phyloP scores from a whole-genome alignment of 2,113 vertebrate species.

The Isichthys henryi region DNA sequence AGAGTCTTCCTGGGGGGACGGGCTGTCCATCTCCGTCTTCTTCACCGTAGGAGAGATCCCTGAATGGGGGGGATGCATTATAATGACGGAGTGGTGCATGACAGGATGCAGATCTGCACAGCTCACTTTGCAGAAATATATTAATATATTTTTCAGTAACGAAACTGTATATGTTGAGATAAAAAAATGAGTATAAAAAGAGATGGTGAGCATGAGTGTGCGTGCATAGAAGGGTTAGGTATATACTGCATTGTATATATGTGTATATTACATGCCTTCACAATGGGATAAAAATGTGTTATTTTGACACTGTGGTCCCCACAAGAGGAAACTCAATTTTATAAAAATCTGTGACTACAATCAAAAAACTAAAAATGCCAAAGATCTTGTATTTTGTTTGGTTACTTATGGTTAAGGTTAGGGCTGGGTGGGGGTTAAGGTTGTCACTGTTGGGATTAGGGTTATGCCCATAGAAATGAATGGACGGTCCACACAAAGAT shows the following conservation, averaged over 20 bases:
- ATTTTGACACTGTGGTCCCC: no score
- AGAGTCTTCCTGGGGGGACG: conserved; percentile 86
- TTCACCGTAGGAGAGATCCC: conserved; percentile 91
- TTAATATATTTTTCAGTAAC: background rate
- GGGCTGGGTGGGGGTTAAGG: background rate
- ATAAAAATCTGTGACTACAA: background rate
- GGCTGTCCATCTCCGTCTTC: conserved; percentile 93
- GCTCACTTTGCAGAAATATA: background rate
- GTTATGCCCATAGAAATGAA: background rate
- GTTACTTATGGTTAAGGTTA: background rate
- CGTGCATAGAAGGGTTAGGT: background rate
- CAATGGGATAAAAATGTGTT: no score
- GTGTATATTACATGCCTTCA: background rate
- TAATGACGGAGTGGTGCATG: background rate
- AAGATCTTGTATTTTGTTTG: no score
- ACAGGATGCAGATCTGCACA: background rate
- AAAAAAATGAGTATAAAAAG: background rate
- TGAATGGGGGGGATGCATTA: conserved; percentile 35
- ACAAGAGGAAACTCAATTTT: no score
- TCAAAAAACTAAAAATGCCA: background rate
- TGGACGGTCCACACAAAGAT: background rate
- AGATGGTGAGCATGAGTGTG: background rate
- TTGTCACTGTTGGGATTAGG: background rate
- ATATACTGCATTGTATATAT: background rate
- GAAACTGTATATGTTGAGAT: background rate